Percentiles rank a stretch among this genome's conserved stretches.
Evolutionary conservation across 2,113 vertebrate genomes (phyloP).

Genomic region (Callionymus lyra): DNA sequence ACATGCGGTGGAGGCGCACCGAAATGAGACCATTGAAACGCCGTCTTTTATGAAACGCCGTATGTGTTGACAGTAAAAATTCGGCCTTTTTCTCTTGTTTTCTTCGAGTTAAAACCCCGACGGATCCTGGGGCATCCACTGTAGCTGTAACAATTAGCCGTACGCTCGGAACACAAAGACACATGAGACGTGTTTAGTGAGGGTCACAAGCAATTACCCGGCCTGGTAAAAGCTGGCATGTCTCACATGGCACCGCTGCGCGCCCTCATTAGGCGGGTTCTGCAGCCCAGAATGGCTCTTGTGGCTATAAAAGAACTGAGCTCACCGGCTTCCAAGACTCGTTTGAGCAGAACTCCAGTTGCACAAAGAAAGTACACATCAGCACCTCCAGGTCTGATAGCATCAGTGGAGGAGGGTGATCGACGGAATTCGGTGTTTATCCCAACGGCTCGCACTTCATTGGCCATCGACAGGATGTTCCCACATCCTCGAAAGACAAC

Average conservation of each 20-base stretch:
- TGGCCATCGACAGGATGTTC: constrained; percentile 22
- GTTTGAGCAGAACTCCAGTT: constrained; percentile 36
- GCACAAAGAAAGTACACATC: constrained; percentile 55
- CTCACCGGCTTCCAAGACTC: constrained; percentile 40
- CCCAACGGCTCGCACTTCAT: constrained; percentile 32
- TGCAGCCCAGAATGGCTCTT: constrained; percentile 48
- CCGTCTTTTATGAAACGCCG: not conserved
- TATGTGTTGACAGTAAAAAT: not conserved
- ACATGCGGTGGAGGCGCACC: constrained; percentile 1
- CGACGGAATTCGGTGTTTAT: constrained; percentile 12
- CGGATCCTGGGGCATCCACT: constrained; percentile 19
- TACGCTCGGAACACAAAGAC: constrained; percentile 28
- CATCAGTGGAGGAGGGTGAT: constrained; percentile 8
- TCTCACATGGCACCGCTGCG: constrained; percentile 49
- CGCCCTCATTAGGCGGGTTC: constrained; percentile 59
- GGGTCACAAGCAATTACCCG: constrained; percentile 61
- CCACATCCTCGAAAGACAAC: not conserved
- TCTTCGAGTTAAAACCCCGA: too few species aligned
- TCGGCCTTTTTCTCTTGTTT: constrained; percentile 1
- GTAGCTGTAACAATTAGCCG: constrained; percentile 41
- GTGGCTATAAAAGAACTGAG: constrained; percentile 53
- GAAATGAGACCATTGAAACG: not conserved
- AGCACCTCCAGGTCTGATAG: constrained; percentile 44
- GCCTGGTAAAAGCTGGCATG: constrained; percentile 54
- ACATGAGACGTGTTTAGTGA: constrained; percentile 48